Evolutionary conservation across 2,797 vertebrate genomes (phyloP).

Genomic region (Girardinus metallicus): DNA sequence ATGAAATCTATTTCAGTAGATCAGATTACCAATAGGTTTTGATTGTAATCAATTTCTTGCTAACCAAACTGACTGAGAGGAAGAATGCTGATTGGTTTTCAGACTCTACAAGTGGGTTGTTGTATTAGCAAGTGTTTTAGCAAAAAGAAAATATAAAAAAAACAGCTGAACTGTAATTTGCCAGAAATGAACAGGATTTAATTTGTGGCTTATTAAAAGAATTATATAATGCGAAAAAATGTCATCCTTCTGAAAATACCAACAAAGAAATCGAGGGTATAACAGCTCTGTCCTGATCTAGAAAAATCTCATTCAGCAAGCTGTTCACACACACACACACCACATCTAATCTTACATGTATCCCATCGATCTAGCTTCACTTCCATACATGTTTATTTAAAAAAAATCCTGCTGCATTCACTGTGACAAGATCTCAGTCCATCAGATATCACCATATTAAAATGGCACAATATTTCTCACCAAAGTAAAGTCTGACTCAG

Average conservation of each 20-base stretch:
- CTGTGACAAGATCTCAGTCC: background rate
- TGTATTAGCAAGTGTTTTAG: background rate
- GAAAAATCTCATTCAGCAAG: background rate
- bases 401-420: background rate
- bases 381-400: background rate
- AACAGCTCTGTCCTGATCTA: background rate
- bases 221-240: background rate
- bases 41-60: background rate
- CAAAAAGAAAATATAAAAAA: background rate
- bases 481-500: background rate
- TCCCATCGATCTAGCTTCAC: background rate
- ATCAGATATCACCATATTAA: background rate
- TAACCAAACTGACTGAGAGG: background rate
- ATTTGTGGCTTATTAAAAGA: background rate
- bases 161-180: background rate
- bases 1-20: background rate
- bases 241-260: background rate
- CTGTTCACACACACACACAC: background rate
- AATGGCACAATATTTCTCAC: background rate
- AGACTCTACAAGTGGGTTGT: background rate
- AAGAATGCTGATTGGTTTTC: background rate
- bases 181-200: background rate
- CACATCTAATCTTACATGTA: background rate
- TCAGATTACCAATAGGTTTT: background rate
- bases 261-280: background rate